These are phyloP conservation scores for Lophura nycthemera DNA, from an alignment of 2,113 vertebrate species.

Conservation along the genomic window DNA sequence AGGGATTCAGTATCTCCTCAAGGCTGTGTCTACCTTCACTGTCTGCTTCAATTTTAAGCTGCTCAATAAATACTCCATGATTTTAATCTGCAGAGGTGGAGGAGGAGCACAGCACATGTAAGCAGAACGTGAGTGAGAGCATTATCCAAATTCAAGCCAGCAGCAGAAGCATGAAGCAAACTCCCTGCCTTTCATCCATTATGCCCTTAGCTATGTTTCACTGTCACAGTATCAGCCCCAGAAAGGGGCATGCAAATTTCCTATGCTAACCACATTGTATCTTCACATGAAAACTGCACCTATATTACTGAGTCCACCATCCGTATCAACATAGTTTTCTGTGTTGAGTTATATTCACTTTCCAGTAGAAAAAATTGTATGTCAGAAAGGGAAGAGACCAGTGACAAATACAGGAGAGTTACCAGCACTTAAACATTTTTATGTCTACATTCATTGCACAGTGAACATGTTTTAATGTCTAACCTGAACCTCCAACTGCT, in stretches of 20 bases:
- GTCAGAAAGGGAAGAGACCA: neutral
- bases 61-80: neutral
- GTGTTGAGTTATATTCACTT: neutral
- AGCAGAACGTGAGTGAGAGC: neutral
- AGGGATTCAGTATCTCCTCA: neutral
- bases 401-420: neutral
- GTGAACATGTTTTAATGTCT: neutral
- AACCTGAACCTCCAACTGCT: neutral
- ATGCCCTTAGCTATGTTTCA: neutral
- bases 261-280: neutral
- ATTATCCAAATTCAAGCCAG: neutral
- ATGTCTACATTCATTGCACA: neutral
- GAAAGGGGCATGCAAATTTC: neutral
- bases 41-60: neutral
- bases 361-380: neutral
- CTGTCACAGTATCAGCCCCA: neutral
- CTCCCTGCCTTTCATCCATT: neutral
- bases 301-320: neutral
- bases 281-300: neutral
- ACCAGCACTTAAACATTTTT: neutral
- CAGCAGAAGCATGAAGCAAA: neutral
- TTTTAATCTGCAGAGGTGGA: neutral
- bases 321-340: neutral
- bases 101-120: neutral
- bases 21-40: neutral